Conservation (phyloP, 2,797 vertebrate species). For the Harpagifer antarcticus region DNA sequence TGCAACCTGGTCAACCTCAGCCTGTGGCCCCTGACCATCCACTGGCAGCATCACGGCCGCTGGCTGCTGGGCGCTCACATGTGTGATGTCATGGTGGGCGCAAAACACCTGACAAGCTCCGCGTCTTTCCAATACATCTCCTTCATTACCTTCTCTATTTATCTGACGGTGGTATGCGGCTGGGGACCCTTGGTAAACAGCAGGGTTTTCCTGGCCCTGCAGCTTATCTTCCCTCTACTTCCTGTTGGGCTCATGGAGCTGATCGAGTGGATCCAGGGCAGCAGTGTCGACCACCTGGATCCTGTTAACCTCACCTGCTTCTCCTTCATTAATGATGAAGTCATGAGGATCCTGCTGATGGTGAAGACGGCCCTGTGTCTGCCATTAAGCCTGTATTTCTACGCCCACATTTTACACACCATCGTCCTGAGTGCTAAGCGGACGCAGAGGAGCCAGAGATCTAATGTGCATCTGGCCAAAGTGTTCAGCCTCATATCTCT, state of each 20-base stretch:
- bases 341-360: constrained; percentile 58
- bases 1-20: constrained; percentile 75
- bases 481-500: constrained; percentile 73
- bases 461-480: constrained; percentile 67
- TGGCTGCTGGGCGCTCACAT: constrained; percentile 72
- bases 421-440: constrained; percentile 66
- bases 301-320: constrained; percentile 72
- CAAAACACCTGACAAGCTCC: constrained; percentile 71
- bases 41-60: constrained; percentile 70
- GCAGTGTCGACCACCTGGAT: constrained; percentile 61
- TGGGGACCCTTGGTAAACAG: constrained; percentile 58
- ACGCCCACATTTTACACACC: constrained; percentile 66
- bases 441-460: constrained; percentile 71
- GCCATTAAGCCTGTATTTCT: constrained; percentile 72
- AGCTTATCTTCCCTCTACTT: constrained; percentile 71
- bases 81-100: constrained; percentile 78
- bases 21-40: constrained; percentile 77
- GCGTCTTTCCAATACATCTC: constrained; percentile 77
- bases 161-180: constrained; percentile 70
- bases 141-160: constrained; percentile 79
- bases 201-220: constrained; percentile 61
- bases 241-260: constrained; percentile 67
- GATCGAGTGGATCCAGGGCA: constrained; percentile 53
- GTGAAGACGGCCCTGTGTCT: constrained; percentile 55
- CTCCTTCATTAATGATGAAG: constrained; percentile 69